Base-by-base conservation (phyloP, 2,113 vertebrate genomes). In the Mirounga angustirostris region DNA sequence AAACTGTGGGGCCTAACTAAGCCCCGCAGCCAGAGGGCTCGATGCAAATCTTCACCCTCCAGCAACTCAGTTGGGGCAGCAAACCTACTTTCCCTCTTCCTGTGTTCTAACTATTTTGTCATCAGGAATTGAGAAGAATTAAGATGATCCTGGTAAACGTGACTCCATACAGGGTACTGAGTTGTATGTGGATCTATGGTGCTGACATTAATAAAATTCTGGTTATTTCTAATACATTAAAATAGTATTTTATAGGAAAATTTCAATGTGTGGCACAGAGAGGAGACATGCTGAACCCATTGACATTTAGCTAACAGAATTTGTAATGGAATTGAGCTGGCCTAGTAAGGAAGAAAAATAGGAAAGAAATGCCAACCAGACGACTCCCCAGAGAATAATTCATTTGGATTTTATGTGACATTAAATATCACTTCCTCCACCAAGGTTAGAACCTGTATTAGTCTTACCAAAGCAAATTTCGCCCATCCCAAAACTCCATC, bases 271-370 rank as follows among this genome's bases (percentile, higher is more conserved):
- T 83, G 94, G 94, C 81, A 88, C 82, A 50, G 28, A 97, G 74
- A 97, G 88, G 96, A 90, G 89, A 89, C 93, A 95, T 13, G 88
- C 65, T 97, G 96, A 98, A 98, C 87, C 97, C 97, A 97, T 2
- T 98, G 98, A 98, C 96, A 98, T 98, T 98, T 97, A 97, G 92
- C 97, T 91, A 97, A 91, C 92, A 90, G 95, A 95, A 92, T 95
- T 98, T 97, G 98, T 97, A 98, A 97, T 97, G 96, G 98, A 98
- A 96, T 80, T 74, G 81, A 96, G 94, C 92, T 94, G 94, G 96
- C 89, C 80, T 78, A 92, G 79, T 82, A 89, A 88, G 84, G 95
- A 96, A 95, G 96, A 97, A 91, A 97, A 98, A 96, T 71, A 83
- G 95, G 91, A 94, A 97, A 92, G 85, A 98, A 98, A 98, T 98